These are phyloP conservation scores for Drosophila pseudotalamancana DNA, from an alignment of 2,888 invertebrate species.

Conservation along the genomic window DNA sequence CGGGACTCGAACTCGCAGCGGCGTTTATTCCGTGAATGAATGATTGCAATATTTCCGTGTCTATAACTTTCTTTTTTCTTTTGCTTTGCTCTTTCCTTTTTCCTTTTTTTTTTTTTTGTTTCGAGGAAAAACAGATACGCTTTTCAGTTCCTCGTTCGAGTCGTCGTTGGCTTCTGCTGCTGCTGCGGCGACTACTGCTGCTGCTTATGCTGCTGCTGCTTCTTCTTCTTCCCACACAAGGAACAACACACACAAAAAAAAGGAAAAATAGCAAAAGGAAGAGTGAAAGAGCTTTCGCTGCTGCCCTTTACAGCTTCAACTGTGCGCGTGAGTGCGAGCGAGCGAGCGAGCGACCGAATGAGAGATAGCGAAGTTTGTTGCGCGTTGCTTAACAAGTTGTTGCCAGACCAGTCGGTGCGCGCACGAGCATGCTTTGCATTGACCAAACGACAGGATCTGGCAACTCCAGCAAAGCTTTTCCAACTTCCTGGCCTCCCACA, in stretches of 20 bases:
- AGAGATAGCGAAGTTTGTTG: constrained; percentile 36
- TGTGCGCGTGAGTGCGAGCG: constrained; percentile 3
- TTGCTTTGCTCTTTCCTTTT: background rate
- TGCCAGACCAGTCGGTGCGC: constrained; percentile 38
- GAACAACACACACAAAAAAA: background rate
- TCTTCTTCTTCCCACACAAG: constrained; percentile 25
- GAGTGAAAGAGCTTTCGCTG: constrained; percentile 41
- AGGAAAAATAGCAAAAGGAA: constrained; percentile 2
- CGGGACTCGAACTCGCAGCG: constrained; percentile 44
- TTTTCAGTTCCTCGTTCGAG: constrained; percentile 51
- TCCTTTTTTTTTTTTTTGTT: constrained; percentile 1
- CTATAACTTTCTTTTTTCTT: constrained; percentile 73
- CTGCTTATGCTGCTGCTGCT: constrained; percentile 14
- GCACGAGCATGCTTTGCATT: background rate
- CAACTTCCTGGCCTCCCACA: constrained; percentile 10
- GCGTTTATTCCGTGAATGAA: constrained; percentile 75
- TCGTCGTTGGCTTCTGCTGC: constrained; percentile 50
- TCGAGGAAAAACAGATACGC: constrained; percentile 36
- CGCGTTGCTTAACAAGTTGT: constrained; percentile 27
- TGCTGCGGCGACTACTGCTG: constrained; percentile 30
- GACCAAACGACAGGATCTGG: constrained; percentile 49
- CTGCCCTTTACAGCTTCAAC: constrained; percentile 59
- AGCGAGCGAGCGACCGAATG: constrained; percentile 2
- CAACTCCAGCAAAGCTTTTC: constrained; percentile 53
- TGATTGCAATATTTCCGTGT: constrained; percentile 80